Evolutionary conservation across 2,113 vertebrate species (phyloP).

Genomic region (Grus americana): DNA sequence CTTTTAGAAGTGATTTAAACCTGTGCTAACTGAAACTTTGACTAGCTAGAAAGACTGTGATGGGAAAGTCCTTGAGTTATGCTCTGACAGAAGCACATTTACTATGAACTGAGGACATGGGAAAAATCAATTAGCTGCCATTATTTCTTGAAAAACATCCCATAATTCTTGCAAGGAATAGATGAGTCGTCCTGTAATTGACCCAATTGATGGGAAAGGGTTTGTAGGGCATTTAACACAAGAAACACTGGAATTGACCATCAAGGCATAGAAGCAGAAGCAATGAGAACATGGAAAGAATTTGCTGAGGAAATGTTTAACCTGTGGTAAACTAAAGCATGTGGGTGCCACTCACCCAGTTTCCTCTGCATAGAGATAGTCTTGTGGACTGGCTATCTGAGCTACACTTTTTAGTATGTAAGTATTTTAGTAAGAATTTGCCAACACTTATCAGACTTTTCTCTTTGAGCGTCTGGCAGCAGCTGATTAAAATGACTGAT

Average conservation of each 20-base stretch:
- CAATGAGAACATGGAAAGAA: neutral
- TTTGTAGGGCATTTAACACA: neutral
- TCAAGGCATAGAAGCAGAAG: neutral
- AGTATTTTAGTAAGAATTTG: neutral
- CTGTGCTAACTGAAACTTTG: neutral
- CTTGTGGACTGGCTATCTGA: neutral
- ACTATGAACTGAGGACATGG: neutral
- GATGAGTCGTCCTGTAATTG: neutral
- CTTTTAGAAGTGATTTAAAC: constrained; percentile 3
- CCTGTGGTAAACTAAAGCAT: neutral
- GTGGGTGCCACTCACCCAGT: neutral
- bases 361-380: neutral
- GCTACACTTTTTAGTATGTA: neutral
- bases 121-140: constrained; percentile 11
- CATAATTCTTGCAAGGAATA: neutral
- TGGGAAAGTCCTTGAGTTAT: neutral
- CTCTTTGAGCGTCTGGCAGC: neutral
- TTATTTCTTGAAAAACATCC: neutral
- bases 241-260: neutral
- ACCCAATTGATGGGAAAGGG: neutral
- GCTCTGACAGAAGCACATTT: neutral
- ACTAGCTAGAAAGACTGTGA: neutral
- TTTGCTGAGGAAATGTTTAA: neutral
- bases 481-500: constrained; percentile 8
- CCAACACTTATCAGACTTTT: neutral